Conservation (phyloP, 2,888 invertebrate species). For the Shargacucullia verbasci region DNA sequence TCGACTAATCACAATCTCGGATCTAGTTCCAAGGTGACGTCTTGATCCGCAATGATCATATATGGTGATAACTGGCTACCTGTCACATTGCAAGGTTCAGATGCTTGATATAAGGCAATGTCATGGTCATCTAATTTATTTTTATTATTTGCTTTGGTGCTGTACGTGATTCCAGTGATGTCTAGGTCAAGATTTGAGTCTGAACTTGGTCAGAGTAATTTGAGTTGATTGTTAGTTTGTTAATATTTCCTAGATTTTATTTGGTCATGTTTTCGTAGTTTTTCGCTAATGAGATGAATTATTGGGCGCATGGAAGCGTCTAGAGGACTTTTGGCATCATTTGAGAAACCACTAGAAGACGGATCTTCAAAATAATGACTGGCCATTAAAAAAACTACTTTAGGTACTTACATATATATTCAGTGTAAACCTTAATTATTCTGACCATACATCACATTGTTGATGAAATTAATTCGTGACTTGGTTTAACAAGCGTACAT, state of each 20-base stretch:
- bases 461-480: constrained; percentile 39
- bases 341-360: neutral
- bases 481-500: constrained; percentile 27
- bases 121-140: constrained; percentile 54
- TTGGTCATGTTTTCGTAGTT: constrained; percentile 18
- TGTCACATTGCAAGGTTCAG: constrained; percentile 55
- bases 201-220: constrained; percentile 31
- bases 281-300: constrained; percentile 15
- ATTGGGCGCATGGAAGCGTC: constrained; percentile 11
- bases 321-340: constrained; percentile 8
- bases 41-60: constrained; percentile 57
- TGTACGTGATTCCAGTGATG: constrained; percentile 33
- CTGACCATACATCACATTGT: constrained; percentile 19
- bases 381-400: constrained; percentile 1
- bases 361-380: neutral
- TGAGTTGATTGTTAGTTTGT: constrained; percentile 19
- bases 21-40: constrained; percentile 48
- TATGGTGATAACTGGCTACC: constrained; percentile 59
- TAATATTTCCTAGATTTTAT: constrained; percentile 22
- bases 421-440: constrained; percentile 14
- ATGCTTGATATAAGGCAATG: constrained; percentile 57
- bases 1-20: constrained; percentile 51
- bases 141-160: constrained; percentile 30
- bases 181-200: constrained; percentile 26
- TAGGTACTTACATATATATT: constrained; percentile 9